Evolutionary conservation across 1,140 invertebrate genomes (phyloP).

Genomic region (Asbolus verrucosus): DNA sequence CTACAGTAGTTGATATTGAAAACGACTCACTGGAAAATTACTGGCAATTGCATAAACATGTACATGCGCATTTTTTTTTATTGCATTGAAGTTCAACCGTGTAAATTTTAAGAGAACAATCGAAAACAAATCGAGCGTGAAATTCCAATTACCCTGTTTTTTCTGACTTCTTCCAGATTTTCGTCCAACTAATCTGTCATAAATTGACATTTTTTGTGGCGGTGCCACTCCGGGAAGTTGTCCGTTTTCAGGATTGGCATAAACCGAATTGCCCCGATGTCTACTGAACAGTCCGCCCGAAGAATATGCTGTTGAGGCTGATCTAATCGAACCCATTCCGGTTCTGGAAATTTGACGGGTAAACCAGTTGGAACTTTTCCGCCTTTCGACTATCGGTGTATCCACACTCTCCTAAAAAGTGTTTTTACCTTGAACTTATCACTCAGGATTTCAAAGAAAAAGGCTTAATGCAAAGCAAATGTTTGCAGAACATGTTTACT

Average conservation of each 20-base stretch:
- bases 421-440: no score
- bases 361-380: slow-evolving; percentile 84
- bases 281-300: slow-evolving; percentile 81
- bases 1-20: no score
- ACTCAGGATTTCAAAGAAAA: no score
- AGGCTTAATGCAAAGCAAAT: no score
- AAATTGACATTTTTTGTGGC: slow-evolving; percentile 80
- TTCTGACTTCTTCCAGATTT: slow-evolving; percentile 77
- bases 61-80: background rate
- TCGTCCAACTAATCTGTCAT: slow-evolving; percentile 83
- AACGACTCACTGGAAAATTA: slow-evolving; percentile 20
- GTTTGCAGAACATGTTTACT: no score
- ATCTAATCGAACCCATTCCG: slow-evolving; percentile 85
- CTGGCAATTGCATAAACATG: slow-evolving; percentile 3
- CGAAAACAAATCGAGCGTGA: background rate
- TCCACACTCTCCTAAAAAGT: slow-evolving; percentile 87
- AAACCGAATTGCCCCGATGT: slow-evolving; percentile 71
- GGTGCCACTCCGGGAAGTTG: slow-evolving; percentile 64
- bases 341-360: slow-evolving; percentile 84
- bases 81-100: background rate
- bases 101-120: background rate
- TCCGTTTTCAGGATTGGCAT: slow-evolving; percentile 82
- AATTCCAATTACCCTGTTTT: slow-evolving; percentile 54
- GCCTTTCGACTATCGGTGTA: slow-evolving; percentile 82
- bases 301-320: slow-evolving; percentile 85